phyloP scores from a whole-genome alignment of 1,140 invertebrate genomes.

The Heterodera schachtii region DNA sequence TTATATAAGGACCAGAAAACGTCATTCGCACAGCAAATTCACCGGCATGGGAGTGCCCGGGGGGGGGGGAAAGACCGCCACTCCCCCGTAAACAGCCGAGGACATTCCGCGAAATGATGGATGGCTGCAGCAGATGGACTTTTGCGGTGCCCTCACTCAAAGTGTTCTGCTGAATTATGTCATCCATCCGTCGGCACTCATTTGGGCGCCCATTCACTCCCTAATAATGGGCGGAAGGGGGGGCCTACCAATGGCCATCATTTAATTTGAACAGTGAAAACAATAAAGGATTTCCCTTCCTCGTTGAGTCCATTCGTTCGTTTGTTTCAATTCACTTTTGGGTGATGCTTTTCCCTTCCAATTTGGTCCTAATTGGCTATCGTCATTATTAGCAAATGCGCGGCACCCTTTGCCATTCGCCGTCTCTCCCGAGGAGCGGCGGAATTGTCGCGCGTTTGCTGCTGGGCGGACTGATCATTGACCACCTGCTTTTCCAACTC shows the following conservation, averaged over 20 bases:
- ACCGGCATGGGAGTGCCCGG: too few relatives aligned
- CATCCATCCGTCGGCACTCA: background rate
- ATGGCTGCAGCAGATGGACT: background rate
- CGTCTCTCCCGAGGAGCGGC: background rate
- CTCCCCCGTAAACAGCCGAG: background rate
- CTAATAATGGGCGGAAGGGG: too few relatives aligned
- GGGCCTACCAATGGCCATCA: background rate
- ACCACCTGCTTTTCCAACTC: slow-evolving; percentile 1
- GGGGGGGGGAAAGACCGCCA: background rate
- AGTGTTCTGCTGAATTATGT: background rate
- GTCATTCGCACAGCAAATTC: background rate
- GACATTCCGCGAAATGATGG: background rate
- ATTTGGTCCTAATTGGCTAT: too few relatives aligned
- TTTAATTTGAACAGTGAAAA: background rate
- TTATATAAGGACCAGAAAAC: background rate
- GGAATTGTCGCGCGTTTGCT: background rate
- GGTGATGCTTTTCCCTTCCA: background rate
- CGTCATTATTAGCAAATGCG: background rate
- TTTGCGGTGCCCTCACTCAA: background rate
- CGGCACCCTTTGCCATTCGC: too few relatives aligned
- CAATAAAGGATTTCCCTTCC: background rate
- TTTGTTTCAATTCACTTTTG: background rate
- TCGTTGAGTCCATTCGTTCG: background rate
- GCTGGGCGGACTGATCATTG: background rate
- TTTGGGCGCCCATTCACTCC: too few relatives aligned